Evolutionary conservation across 1,140 invertebrate genomes (phyloP).

Genomic region (Orius laevigatus): DNA sequence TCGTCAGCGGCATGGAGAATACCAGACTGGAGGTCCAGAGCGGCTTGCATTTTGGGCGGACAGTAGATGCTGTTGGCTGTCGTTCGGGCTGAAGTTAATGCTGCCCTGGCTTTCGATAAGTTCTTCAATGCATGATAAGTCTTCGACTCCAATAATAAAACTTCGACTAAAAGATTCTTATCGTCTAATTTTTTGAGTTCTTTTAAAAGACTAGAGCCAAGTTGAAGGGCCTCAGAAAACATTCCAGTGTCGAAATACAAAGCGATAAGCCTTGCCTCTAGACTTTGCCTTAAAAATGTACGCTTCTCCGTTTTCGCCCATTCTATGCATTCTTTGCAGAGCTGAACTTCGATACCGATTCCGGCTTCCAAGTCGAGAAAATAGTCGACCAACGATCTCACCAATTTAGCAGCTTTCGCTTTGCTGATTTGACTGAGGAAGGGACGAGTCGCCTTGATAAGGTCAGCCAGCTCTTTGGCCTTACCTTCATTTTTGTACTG

Average conservation of each 20-base stretch:
- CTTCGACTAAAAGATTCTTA: slow-evolving; percentile 95
- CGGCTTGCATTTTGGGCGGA: slow-evolving; percentile 93
- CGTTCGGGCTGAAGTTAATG: slow-evolving; percentile 92
- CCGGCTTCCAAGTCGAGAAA: slow-evolving; percentile 92
- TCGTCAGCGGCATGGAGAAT: slow-evolving; percentile 98
- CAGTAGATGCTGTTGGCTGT: slow-evolving; percentile 99
- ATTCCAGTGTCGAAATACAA: slow-evolving; percentile 87
- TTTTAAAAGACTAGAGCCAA: slow-evolving; percentile 70
- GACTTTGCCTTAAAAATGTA: slow-evolving; percentile 88
- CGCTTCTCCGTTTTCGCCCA: slow-evolving; percentile 97
- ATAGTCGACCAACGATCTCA: slow-evolving; percentile 89
- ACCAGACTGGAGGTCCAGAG: slow-evolving; percentile 92
- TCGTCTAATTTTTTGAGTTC: slow-evolving; percentile 99
- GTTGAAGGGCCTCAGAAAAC: slow-evolving; percentile 67
- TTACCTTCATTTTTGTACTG: slow-evolving; percentile 83
- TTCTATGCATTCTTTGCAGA: slow-evolving; percentile 95
- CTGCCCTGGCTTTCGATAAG: slow-evolving; percentile 89
- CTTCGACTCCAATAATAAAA: slow-evolving; percentile 93
- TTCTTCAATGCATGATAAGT: slow-evolving; percentile 96
- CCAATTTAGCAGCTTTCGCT: slow-evolving; percentile 96
- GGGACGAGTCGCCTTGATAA: slow-evolving; percentile 86
- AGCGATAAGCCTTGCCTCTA: slow-evolving; percentile 85
- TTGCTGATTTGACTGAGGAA: slow-evolving; percentile 91
- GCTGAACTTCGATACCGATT: slow-evolving; percentile 75
- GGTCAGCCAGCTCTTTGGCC: slow-evolving; percentile 79